Percentiles rank a stretch among this genome's conserved stretches.
phyloP scores from a whole-genome alignment of 2,797 vertebrate species.

The Gouania willdenowi region DNA sequence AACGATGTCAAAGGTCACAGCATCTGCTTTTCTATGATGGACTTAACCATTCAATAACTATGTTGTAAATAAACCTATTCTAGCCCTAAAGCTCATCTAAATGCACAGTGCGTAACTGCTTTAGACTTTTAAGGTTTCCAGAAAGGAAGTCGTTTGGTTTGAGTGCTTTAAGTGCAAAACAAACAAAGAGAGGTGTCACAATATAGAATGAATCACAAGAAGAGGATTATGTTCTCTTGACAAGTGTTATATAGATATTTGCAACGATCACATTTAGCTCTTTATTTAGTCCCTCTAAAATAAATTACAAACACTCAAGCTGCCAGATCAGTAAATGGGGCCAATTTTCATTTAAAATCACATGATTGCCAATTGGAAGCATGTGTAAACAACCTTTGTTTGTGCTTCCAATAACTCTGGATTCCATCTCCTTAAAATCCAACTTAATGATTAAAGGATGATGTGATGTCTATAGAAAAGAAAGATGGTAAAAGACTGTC shows the following conservation, averaged over 20 bases:
- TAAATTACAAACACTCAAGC: constrained; percentile 55
- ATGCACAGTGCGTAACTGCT: constrained; percentile 26
- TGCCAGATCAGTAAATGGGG: constrained; percentile 25
- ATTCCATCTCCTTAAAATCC: constrained; percentile 35
- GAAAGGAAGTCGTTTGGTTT: constrained; percentile 60
- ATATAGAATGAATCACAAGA: constrained; percentile 40
- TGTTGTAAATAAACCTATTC: constrained; percentile 14
- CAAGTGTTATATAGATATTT: constrained; percentile 61
- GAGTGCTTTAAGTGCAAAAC: constrained; percentile 55
- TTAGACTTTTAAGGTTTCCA: constrained; percentile 45
- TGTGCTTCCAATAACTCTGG: constrained; percentile 45
- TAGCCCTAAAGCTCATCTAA: constrained; percentile 24
- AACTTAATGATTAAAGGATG: constrained; percentile 33
- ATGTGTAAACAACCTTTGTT: constrained; percentile 50
- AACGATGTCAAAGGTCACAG: too few species aligned
- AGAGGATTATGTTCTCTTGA: constrained; percentile 58
- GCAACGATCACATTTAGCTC: constrained; percentile 51
- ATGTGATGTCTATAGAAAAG: too few species aligned
- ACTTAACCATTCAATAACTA: too few species aligned
- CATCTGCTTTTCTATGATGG: too few species aligned
- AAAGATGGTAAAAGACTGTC: too few species aligned
- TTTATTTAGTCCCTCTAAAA: constrained; percentile 59
- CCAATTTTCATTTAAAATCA: constrained; percentile 50
- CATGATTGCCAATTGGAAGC: constrained; percentile 38
- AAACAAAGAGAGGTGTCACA: constrained; percentile 46